Percentiles rank a stretch among this genome's conserved stretches.
Evolutionary conservation across 2,888 invertebrate genomes (phyloP).

Genomic region (Cenopis cana): DNA sequence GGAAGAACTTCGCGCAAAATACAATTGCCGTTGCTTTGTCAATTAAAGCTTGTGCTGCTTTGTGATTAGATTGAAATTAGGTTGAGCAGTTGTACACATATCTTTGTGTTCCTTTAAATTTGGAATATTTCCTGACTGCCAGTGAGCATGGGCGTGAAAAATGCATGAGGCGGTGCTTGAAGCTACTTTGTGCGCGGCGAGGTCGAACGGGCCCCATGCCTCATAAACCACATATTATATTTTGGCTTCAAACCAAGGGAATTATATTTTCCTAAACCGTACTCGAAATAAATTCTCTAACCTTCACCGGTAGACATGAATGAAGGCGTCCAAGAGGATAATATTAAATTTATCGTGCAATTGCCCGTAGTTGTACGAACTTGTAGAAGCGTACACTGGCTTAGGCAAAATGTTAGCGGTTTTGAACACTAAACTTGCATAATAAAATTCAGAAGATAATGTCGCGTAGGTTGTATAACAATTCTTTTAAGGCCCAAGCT

Average conservation of each 20-base stretch:
- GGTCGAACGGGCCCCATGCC: conserved; percentile 52
- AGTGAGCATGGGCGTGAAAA: conserved; percentile 67
- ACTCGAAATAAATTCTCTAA: conserved; percentile 35
- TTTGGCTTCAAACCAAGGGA: conserved; percentile 14
- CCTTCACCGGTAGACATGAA: conserved; percentile 18
- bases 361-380: conserved; percentile 23
- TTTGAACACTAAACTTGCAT: background rate
- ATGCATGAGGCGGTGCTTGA: conserved; percentile 67
- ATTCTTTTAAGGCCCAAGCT: too few relatives aligned
- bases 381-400: conserved; percentile 8
- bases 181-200: conserved; percentile 50
- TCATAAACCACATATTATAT: conserved; percentile 52
- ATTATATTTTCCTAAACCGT: conserved; percentile 31
- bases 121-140: conserved; percentile 53
- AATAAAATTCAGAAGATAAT: background rate
- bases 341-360: conserved; percentile 37
- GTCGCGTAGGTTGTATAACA: background rate
- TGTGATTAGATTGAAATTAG: conserved; percentile 16
- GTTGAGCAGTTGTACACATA: background rate
- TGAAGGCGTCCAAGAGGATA: conserved; percentile 26
- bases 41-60: conserved; percentile 4
- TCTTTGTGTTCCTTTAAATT: conserved; percentile 58
- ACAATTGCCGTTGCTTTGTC: background rate
- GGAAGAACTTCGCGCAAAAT: conserved; percentile 10
- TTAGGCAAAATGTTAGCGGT: background rate